Evolutionary conservation across 2,888 invertebrate genomes (phyloP), one percentile per base, ranked within the genome.

Genomic region (Drosophila infuscata): DNA sequence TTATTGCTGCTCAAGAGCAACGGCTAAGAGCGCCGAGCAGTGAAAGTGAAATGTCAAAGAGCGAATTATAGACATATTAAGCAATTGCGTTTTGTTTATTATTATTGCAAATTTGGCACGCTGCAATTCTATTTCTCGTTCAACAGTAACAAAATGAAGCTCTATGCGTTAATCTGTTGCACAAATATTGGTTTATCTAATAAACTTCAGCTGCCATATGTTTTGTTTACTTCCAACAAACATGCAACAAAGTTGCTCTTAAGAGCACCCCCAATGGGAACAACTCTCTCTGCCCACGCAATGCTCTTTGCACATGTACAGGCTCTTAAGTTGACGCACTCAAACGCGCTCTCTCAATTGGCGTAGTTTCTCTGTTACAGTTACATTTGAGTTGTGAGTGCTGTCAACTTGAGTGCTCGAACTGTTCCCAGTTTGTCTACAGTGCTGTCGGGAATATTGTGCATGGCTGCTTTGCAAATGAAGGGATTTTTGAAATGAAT

Each of bases 391-490:
- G 54, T 35, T 11, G 46, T n/a, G 60, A 53, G 57, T 41, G 46
- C 63, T 33, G n/a, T 17, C 30, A 66, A 46, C 11, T 58, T 59
- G 54, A 63, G 52, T 15, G 17, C 4, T 2, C 20, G 1, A 20
- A 49, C 74, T 83, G 79, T 86, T 72, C 87, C 83, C 83, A 83
- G 49, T 83, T 83, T 86, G 54, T 38, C 0, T 0, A 59, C 74
- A 78, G 30, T 79, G 58, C 9, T 20, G 79, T 52, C 41, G 0
- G 15, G 64, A 53, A 12, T 54, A 64, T 32, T 65, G 60, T 8
- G 52, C 49, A 36, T 3, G 25, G 29, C 20, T 32, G 15, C 20
- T 41, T 12, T 32, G 12, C 12, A 25, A 8, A 5, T 2, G 43
- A 20, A 43, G 43, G 5, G 2, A 1, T 35, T 36, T 17, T 36